These are phyloP conservation scores for Drosophila ohnishii DNA, from an alignment of 1,140 invertebrate genomes.

Conservation along the genomic window DNA sequence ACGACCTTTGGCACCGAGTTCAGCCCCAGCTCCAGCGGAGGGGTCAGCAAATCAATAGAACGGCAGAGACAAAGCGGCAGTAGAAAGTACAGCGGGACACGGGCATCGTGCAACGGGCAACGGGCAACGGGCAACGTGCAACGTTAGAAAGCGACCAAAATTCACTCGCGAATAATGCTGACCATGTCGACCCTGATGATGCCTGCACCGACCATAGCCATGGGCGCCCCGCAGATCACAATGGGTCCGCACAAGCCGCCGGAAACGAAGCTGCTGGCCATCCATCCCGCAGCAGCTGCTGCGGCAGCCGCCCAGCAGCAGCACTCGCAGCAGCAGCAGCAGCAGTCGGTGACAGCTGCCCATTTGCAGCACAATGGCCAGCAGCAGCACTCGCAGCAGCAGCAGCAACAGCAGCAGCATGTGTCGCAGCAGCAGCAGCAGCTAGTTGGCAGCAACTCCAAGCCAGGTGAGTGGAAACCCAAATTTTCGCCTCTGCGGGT, in stretches of 20 bases:
- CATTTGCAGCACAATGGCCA: constrained; percentile 80
- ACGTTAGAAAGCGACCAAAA: constrained; percentile 56
- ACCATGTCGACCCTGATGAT: constrained; percentile 83
- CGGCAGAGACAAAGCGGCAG: constrained; percentile 29
- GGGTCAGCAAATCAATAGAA: constrained; percentile 69
- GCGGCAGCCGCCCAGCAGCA: constrained; percentile 72
- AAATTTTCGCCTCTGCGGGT: constrained; percentile 24
- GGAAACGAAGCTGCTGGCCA: constrained; percentile 82
- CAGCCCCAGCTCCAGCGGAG: constrained; percentile 57
- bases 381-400: constrained; percentile 72
- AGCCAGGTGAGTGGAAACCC: constrained; percentile 69
- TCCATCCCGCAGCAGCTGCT: constrained; percentile 79
- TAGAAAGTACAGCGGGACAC: constrained; percentile 6
- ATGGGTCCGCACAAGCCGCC: constrained; percentile 83
- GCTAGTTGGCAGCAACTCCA: constrained; percentile 67
- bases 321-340: constrained; percentile 54
- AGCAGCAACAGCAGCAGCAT: constrained; percentile 60
- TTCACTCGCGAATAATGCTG: constrained; percentile 83
- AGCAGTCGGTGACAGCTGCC: constrained; percentile 62
- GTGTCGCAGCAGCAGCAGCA: constrained; percentile 61
- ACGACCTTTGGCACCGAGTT: constrained; percentile 78
- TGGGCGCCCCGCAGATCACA: constrained; percentile 81
- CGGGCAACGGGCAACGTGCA: background rate
- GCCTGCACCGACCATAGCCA: constrained; percentile 82
- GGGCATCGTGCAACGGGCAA: background rate